A percentile compares a stretch with the other conserved stretches of the same genome.
Conservation (phyloP, 92 coral and sea anemone genomes). For the Plumapathes pennacea region DNA sequence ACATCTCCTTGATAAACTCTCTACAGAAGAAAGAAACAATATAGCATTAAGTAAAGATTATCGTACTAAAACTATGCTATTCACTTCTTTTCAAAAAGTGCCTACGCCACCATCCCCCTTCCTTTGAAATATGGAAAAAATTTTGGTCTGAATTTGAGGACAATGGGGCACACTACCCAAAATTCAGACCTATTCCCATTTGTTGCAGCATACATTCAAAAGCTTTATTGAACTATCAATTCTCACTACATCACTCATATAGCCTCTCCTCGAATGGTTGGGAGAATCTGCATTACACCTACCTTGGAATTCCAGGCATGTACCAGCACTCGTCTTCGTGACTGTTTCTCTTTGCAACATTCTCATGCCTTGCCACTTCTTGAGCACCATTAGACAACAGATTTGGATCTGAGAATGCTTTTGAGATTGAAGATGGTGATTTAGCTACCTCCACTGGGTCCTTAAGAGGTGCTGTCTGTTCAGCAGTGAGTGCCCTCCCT, state of each 20-base stretch:
- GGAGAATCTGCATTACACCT: too few species aligned
- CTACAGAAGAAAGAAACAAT: conserved; percentile 15
- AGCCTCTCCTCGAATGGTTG: too few species aligned
- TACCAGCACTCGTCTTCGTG: conserved; percentile 93
- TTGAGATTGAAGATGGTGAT: not conserved
- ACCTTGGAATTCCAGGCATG: conserved; percentile 92
- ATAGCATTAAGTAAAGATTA: too few species aligned
- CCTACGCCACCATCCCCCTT: too few species aligned
- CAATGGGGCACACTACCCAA: not conserved
- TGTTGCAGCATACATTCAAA: too few species aligned
- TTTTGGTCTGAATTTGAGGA: too few species aligned
- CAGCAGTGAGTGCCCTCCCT: not conserved
- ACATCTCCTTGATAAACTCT: conserved; percentile 87
- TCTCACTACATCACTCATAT: too few species aligned
- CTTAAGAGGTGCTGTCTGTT: not conserved
- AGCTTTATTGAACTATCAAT: too few species aligned
- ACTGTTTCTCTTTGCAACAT: conserved; percentile 41
- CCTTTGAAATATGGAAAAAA: too few species aligned
- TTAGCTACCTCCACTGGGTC: not conserved
- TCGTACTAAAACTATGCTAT: too few species aligned
- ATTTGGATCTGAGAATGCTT: conserved; percentile 48
- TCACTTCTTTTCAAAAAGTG: too few species aligned
- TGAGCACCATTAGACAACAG: not conserved
- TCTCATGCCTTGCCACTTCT: conserved; percentile 4
- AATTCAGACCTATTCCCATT: too few species aligned